Evolutionary conservation across 2,797 vertebrate genomes (phyloP), one percentile per base, ranked within the genome.

Genomic region (Eulemur mongoz): DNA sequence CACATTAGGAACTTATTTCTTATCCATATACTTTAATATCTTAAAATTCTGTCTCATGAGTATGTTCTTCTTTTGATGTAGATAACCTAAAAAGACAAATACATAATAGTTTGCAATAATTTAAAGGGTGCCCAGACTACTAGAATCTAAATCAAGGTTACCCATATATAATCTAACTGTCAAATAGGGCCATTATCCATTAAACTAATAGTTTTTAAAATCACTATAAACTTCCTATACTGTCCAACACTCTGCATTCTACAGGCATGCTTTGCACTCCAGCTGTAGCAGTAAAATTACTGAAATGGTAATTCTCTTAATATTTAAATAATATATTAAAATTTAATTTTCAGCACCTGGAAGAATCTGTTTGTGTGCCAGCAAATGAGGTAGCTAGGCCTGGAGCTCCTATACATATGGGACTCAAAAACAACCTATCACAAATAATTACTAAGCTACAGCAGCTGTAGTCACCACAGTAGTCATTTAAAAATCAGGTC

Each of bases 261-360:
- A 94, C 1, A 98, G 76, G 63, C 94, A 95, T 82, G 93, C 89
- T 97, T 91, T 97, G 90, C 88, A 98, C 98, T 99, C 98, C 98
- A 99, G 98, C 98, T 99, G 99, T 98, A 98, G 97, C 96, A 98
- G 96, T 97, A 98, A 98, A 98, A 98, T 98, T 97, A 98, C 98
- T 98, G 97, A 99, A 99, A 98, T 97, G 97, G 98, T 98, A 99
- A 98, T 99, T 98, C 98, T 98, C 98, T 99, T 98, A 99, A 99
- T 99, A 99, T 99, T 99, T 99, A 99, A 99, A 99, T 99, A 99
- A 99, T 99, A 98, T 98, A 99, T 99, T 98, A 99, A 99, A 99
- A 99, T 99, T 99, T 99, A 98, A 99, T 99, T 99, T 98, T 97
- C 98, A 99, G 99, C 98, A 99, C 99, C 99, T 99, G 99, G 99